phyloP scores from a whole-genome alignment of 2,113 vertebrate genomes.

The Indicator indicator region DNA sequence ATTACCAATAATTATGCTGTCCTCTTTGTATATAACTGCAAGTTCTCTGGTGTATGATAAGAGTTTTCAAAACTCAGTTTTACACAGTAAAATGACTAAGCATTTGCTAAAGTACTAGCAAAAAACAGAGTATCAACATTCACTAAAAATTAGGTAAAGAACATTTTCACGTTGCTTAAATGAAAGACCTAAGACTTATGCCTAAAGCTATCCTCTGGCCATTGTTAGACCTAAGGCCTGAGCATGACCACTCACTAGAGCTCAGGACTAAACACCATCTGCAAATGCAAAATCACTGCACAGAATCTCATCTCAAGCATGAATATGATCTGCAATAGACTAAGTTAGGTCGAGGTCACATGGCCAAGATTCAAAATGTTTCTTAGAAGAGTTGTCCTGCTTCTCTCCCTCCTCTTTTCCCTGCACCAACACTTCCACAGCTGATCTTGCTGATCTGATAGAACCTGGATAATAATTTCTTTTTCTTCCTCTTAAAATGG shows the following conservation, averaged over 20 bases:
- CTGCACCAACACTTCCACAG: neutral
- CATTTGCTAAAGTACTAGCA: neutral
- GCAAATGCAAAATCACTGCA: neutral
- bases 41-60: neutral
- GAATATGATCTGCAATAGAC: neutral
- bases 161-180: neutral
- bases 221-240: neutral
- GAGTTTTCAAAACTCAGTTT: neutral
- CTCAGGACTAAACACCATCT: neutral
- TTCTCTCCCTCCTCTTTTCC: neutral
- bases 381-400: neutral
- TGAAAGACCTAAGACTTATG: neutral
- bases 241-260: neutral
- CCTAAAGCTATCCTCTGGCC: neutral
- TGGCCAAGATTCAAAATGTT: neutral
- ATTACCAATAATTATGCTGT: fast-evolving
- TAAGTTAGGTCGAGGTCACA: neutral
- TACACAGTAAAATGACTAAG: neutral
- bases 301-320: neutral
- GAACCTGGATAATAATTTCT: neutral
- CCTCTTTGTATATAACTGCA: neutral
- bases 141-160: neutral
- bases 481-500: neutral
- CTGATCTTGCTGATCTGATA: neutral
- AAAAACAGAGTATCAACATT: neutral